Evolutionary conservation across 2,888 invertebrate genomes (phyloP), one percentile per base, ranked within the genome.

Genomic region (Nymphalis c-album): DNA sequence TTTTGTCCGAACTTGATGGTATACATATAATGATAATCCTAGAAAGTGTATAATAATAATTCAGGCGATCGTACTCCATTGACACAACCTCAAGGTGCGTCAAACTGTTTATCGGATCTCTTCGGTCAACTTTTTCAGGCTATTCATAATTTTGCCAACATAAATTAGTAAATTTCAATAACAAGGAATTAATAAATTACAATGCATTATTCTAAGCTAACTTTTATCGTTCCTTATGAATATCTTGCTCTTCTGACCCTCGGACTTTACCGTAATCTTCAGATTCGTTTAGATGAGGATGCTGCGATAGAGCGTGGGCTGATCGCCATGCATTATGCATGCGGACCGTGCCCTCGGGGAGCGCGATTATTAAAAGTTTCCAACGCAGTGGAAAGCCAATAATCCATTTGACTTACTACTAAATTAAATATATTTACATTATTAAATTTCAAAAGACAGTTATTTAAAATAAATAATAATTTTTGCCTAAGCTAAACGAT

Each of bases 301-400:
- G 48, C 22, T n/a, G 26, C n/a, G 61, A 51, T 59, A 53, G 22
- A 46, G 45, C 10, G 26, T 6, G 26, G 26, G 26, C 26, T 31
- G 26, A 31, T 31, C 26, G 78, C 71, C 77, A 76, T 88, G 84
- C 85, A 88, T 88, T 75, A 88, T 88, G 86, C 87, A 88, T 83
- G 68, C 67, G 60, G 35, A 40, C 40, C 13, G 60, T 51, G 58
- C 20, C 46, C 53, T 40, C 60, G 59, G 53, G 59, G 51, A 63
- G 26, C 47, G 17, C 48, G 51, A 20, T 68, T 67, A 64, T 63
- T 69, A 58, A 60, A 61, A 58, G 45, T 31, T 40, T 35, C 26
- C 20, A 31, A 47, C 22, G 40, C 17, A 59, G 59, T 53, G 46
- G 16, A 45, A 64, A 55, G n/a, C 55, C 31, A 20, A 8, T 59